Evolutionary conservation across 2,888 invertebrate genomes (phyloP), one percentile per base, ranked within the genome.

Genomic region (Didymodactylos carnosus): DNA sequence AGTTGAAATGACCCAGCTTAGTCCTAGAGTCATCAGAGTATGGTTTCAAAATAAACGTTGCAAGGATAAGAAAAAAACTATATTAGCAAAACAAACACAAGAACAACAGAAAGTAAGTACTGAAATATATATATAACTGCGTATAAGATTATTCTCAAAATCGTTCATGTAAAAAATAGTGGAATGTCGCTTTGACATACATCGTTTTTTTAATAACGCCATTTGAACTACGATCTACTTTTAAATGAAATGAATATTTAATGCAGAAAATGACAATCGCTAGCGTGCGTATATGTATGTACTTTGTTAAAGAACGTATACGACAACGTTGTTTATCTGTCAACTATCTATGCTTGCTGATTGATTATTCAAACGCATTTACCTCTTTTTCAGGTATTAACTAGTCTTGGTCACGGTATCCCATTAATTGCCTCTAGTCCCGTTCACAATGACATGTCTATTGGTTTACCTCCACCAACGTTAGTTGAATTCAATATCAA

Each of bases 1-100:
- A 77, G 95, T 95, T 51, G 97, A 98, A 85, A 94, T 97, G 95
- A 98, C 98, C 23, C 89, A 92, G 0, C 88, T 98, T 72, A 94
- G 92, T 80, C 94, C 97, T 27, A 87, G 98, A 25, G 98, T 98
- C 79, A 98, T 98, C 82, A 88, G 98, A 81, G 98, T 98, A 75
- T 98, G 98, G 98, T 98, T 97, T 87, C 95, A 95, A 78, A 84
- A 83, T 78, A 83, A 83, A 77, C 78, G 83, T 62, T 83, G 83
- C 76, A 83, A 83, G 77, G 83, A 83, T 77, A 83, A 83, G 78
- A 83, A 83, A 87, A 90, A 93, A 83, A 94, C 93, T 73, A 90
- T 95, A 72, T 89, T 94, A 80, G 89, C 95, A 88, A 94, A 95
- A 84, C 91, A 95, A 86, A 92, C 94, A 84, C 91, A 94, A 86